phyloP scores from a whole-genome alignment of 2,797 vertebrate species.

The Diplodus sargus region DNA sequence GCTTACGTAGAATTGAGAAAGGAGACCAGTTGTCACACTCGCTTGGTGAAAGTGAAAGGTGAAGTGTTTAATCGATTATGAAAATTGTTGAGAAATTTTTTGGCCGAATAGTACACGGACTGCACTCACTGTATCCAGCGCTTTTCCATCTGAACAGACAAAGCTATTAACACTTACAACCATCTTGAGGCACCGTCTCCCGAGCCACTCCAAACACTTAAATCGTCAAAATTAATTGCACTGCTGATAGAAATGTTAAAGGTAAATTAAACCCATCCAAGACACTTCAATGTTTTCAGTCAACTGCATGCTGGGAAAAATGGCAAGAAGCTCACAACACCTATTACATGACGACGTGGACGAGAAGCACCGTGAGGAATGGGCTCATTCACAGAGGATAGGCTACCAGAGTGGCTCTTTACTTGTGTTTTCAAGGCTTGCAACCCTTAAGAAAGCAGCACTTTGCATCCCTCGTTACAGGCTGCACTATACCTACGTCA shows the following conservation, averaged over 20 bases:
- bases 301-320: conserved; percentile 25
- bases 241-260: not conserved
- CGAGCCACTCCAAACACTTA: not conserved
- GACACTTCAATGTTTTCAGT: not conserved
- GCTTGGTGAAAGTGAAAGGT: not conserved
- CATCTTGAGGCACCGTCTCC: not conserved
- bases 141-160: not conserved
- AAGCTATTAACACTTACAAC: not conserved
- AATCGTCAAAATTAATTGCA: not conserved
- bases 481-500: not conserved
- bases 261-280: not conserved
- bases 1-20: not conserved
- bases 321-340: not conserved
- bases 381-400: not conserved
- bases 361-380: not conserved
- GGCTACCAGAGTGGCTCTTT: not conserved
- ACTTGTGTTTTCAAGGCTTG: not conserved
- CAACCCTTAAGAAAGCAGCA: not conserved
- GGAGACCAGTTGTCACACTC: not conserved
- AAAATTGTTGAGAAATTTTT: not conserved
- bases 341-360: not conserved
- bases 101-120: not conserved
- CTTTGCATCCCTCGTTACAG: not conserved
- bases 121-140: not conserved
- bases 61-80: not conserved